Evolutionary conservation across 2,888 invertebrate genomes (phyloP), one percentile per base, ranked within the genome.

Genomic region (Leucophora obtusa): DNA sequence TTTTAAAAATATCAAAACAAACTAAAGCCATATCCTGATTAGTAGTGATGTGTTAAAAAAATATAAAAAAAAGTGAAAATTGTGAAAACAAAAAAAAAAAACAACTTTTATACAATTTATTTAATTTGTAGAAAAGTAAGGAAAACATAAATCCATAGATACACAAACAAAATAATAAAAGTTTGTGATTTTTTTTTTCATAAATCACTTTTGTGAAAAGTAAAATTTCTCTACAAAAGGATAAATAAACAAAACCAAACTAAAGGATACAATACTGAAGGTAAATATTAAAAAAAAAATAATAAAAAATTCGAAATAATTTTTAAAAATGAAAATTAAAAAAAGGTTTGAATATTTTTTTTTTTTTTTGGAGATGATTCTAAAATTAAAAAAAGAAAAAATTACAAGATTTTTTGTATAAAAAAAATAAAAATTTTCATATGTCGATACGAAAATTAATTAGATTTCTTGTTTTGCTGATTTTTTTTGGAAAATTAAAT

Each of bases 101-200:
- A 50, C 43, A 38, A 54, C 43, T 60, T 60, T 60, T 60, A 21
- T 60, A 60, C 59, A 59, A 59, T 59, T 59, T 18, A 59, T 28
- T 38, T 21, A 60, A 47, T 47, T 47, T 60, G 60, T 60, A 62
- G 14, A 50, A 50, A 35, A 35, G 2, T 35, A 58, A 56, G 2
- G 28, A 28, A 47, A 58, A n/a, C 28, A 35, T 33, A 47, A 60
- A 35, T 6, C 14, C 11, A 60, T 21, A 60, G 2, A 21, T 47
- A n/a, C 58, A 18, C 15, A 54, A 60, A 9, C 9, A 47, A 43
- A 28, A 28, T 28, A 28, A 28, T 6, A 5, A 18, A 18, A 38
- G 1, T 58, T n/a, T 60, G 21, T 17, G 47, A 7, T 10, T 59
- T 59, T 33, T 35, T 35, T 58, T 33, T 9, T 33, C 2, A 43